Conservation (phyloP, 2,797 vertebrate genomes). For the Enoplosus armatus region DNA sequence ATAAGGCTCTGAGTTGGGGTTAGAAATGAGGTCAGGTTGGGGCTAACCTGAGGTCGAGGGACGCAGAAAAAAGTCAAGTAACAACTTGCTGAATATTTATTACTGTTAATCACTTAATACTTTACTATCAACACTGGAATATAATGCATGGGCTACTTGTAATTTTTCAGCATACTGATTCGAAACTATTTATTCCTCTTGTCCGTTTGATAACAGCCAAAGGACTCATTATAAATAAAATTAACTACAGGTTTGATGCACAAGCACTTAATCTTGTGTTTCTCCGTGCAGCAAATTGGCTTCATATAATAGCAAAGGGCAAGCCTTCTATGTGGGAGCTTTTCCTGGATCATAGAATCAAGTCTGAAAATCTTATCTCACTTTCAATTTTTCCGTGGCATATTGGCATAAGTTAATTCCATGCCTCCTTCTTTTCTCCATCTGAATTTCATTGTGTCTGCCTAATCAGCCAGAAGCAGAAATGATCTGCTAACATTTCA, state of each 20-base stretch:
- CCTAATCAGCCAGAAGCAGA: conserved; percentile 80
- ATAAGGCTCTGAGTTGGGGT: conserved; percentile 1
- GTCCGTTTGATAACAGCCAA: background rate
- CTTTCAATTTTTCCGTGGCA: conserved; percentile 69
- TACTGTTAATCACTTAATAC: background rate
- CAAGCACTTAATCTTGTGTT: conserved; percentile 7
- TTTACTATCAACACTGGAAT: background rate
- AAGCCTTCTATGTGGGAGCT: background rate
- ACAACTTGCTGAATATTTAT: conserved; percentile 3
- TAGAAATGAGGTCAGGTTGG: background rate
- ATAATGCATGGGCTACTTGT: background rate
- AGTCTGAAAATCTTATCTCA: conserved; percentile 70
- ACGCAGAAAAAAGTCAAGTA: background rate
- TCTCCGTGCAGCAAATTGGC: conserved; percentile 35
- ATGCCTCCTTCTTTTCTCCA: conserved; percentile 67
- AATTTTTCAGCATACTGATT: background rate
- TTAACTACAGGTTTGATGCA: conserved; percentile 4
- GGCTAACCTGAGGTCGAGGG: background rate
- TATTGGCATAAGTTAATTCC: conserved; percentile 73
- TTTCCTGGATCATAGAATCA: conserved; percentile 59
- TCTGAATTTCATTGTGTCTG: conserved; percentile 81
- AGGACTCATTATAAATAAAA: conserved; percentile 6
- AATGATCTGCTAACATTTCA: conserved; percentile 85
- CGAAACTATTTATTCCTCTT: background rate
- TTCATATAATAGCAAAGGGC: conserved; percentile 34